Base-by-base conservation (phyloP, 2,113 vertebrate genomes). In the Crotalus tigris region DNA sequence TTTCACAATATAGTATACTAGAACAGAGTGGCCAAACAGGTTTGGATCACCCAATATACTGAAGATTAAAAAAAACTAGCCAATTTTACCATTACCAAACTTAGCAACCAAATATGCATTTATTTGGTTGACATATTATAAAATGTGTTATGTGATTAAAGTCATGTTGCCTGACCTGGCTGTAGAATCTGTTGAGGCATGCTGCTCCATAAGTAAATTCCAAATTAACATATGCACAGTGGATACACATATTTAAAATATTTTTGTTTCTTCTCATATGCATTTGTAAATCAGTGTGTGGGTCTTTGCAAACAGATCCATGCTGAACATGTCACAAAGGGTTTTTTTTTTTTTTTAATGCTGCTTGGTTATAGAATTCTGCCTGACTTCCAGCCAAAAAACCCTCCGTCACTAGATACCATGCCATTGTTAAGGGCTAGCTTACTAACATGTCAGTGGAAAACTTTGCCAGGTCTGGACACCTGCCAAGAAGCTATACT, bases 351-450 rank as follows among this genome's bases (percentile, higher is more conserved):
- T 89, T 86, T 53, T 21, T 86, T 46, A 23, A 53, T n/a, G 90
- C 87, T 59, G n/a, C n/a, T 53, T 86, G 33, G 53, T n/a, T 13
- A 33, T 5, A 90, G n/a, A 69, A 51, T 61, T 26, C 57, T 92
- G 51, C 51, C 49, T 69, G 85, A 81, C 24, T n/a, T 91, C 55
- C 64, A 91, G 87, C 93, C 69, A 49, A 92, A 91, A 85, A n/a
- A 3, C 49, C 49, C 33, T 26, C 33, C 88, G 57, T 93, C 55
- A 92, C 75, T 49, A 61, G 24, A 51, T 7, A 61, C 75, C 21
- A 29, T 39, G 7, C 57, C 88, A 90, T 57, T 92, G 91, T 90
- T 90, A 86, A 51, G 49, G 4, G 75, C 55, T 0, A 5, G 23
- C 21, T 93, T 92, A 85, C 57, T 64, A 90, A 94, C 85, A 55